Evolutionary conservation across 2,113 vertebrate species (phyloP).

Genomic region (Myotis brandtii): DNA sequence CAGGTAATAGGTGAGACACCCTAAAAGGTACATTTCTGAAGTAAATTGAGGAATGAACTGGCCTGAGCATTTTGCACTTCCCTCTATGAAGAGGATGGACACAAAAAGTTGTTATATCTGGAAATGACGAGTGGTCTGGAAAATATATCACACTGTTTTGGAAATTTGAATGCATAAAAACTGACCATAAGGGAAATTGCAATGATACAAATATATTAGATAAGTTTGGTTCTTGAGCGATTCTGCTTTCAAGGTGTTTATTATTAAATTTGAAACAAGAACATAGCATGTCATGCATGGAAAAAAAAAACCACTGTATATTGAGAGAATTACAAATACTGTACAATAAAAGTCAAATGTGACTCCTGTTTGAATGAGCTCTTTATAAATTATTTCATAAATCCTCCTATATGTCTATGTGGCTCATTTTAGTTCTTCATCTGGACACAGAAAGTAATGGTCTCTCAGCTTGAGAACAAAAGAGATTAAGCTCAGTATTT

Average conservation of each 20-base stretch:
- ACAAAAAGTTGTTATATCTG: neutral
- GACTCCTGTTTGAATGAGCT: neutral
- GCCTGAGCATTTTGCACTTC: neutral
- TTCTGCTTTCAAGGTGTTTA: neutral
- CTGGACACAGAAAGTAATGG: neutral
- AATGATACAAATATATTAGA: neutral
- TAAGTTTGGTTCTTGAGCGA: neutral
- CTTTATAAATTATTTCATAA: neutral
- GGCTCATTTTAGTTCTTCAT: neutral
- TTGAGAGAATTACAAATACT: neutral
- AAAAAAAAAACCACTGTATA: neutral
- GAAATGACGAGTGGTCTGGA: neutral
- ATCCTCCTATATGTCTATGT: no score
- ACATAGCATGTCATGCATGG: neutral
- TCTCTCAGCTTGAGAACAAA: neutral
- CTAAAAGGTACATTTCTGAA: neutral
- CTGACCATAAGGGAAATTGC: neutral
- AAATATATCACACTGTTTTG: neutral
- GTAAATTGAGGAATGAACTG: neutral
- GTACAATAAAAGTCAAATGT: neutral
- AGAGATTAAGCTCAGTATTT: conserved; percentile 1
- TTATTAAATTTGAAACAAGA: neutral
- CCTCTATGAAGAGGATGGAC: neutral
- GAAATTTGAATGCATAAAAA: neutral
- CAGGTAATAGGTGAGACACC: neutral